A percentile compares a stretch with the other conserved stretches of the same genome.
Evolutionary conservation across 2,888 invertebrate species (phyloP).

Genomic region (Glaucopsyche alexis): DNA sequence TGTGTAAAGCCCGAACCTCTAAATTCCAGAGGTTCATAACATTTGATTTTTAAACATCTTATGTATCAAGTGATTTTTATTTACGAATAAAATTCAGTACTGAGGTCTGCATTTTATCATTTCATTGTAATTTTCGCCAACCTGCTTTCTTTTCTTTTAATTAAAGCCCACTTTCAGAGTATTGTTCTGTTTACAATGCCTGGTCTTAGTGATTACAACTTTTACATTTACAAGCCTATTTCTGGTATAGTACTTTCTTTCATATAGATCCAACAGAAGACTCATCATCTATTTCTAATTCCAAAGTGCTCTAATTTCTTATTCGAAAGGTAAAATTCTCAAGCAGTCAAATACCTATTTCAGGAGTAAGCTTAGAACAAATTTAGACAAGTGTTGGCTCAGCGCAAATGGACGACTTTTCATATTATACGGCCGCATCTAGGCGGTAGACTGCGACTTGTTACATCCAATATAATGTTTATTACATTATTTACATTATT

Average conservation of each 20-base stretch:
- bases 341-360: too few species aligned
- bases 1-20: too few species aligned
- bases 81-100: not conserved
- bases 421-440: too few species aligned
- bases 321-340: too few species aligned
- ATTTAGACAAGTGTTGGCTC: too few species aligned
- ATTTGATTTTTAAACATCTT: not conserved
- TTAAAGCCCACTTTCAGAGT: not conserved
- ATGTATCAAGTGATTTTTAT: not conserved
- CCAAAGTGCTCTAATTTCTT: too few species aligned
- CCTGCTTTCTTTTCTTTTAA: conserved; percentile 2
- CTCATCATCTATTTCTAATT: not conserved
- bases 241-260: not conserved
- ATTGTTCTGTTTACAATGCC: conserved; percentile 4
- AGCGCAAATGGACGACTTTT: too few species aligned
- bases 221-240: conserved; percentile 1
- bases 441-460: too few species aligned
- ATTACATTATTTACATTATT: too few species aligned
- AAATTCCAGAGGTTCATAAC: not conserved
- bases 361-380: too few species aligned
- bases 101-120: not conserved
- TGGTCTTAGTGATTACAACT: not conserved
- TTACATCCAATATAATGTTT: too few species aligned
- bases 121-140: not conserved
- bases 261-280: not conserved